Percentiles rank a stretch among this genome's conserved stretches.
These are phyloP conservation scores for Meda fulgida DNA, from an alignment of 2,797 vertebrate species.

Conservation along the genomic window DNA sequence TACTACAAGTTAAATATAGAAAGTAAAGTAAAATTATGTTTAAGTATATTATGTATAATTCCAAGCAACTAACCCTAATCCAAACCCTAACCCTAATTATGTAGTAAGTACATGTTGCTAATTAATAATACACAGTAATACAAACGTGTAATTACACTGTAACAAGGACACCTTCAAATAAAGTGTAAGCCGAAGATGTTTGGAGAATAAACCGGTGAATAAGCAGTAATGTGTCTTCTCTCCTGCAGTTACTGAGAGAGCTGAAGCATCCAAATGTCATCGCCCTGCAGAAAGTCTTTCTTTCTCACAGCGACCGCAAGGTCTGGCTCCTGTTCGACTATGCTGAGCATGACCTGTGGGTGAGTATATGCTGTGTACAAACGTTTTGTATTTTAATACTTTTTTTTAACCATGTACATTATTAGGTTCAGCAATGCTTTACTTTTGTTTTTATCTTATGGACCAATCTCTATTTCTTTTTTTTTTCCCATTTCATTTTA, in stretches of 20 bases:
- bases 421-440: neutral
- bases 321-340: conserved; percentile 99
- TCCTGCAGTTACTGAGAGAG: conserved; percentile 90
- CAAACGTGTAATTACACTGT: neutral
- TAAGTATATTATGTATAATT: neutral
- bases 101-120: neutral
- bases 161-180: neutral
- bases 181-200: neutral
- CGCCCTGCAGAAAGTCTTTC: conserved; percentile 97
- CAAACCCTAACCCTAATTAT: neutral
- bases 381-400: neutral
- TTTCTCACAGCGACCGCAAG: conserved; percentile 97
- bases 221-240: neutral
- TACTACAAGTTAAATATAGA: no score
- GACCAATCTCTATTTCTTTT: neutral
- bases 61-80: neutral
- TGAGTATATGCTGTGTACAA: conserved; percentile 75
- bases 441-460: neutral
- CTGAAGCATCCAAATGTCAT: conserved; percentile 98
- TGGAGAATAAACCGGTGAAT: neutral
- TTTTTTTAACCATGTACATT: neutral
- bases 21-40: no score
- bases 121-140: neutral
- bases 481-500: neutral
- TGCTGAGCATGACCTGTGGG: conserved; percentile 97